Evolutionary conservation across 2,113 vertebrate species (phyloP).

Genomic region (Hystrix brachyura): DNA sequence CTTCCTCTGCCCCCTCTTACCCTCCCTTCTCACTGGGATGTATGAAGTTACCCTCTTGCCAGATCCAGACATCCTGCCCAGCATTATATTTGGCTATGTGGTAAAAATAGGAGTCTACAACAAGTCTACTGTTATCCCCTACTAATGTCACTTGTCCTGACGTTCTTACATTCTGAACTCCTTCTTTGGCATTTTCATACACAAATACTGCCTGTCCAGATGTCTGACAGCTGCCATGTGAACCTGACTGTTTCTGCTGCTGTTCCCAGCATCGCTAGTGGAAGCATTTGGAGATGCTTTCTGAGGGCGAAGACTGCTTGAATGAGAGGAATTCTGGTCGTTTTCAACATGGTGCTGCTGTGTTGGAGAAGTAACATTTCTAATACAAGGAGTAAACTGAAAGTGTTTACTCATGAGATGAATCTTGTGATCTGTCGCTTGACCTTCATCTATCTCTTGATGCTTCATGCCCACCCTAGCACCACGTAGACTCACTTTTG

Average conservation of each 20-base stretch:
- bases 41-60: conserved; percentile 97
- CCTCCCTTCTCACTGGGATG: conserved; percentile 97
- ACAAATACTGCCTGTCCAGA: conserved; percentile 95
- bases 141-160: conserved; percentile 95
- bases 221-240: conserved; percentile 94
- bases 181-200: conserved; percentile 95
- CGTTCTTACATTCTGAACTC: conserved; percentile 90
- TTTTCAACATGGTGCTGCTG: conserved; percentile 92
- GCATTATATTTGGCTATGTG: conserved; percentile 96
- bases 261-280: not conserved
- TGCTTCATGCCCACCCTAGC: conserved; percentile 94
- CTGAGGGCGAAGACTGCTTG: not conserved
- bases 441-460: conserved; percentile 95
- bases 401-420: conserved; percentile 95
- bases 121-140: conserved; percentile 97
- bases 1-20: conserved; percentile 96
- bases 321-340: not conserved
- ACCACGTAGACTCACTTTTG: conserved; percentile 96
- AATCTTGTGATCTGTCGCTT: conserved; percentile 96
- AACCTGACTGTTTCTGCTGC: conserved; percentile 87
- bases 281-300: not conserved
- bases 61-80: conserved; percentile 98
- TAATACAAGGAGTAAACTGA: conserved; percentile 97
- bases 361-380: conserved; percentile 96
- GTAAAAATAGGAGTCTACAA: conserved; percentile 97